phyloP scores from a whole-genome alignment of 2,888 invertebrate species.

The Lithophane ornitopus region DNA sequence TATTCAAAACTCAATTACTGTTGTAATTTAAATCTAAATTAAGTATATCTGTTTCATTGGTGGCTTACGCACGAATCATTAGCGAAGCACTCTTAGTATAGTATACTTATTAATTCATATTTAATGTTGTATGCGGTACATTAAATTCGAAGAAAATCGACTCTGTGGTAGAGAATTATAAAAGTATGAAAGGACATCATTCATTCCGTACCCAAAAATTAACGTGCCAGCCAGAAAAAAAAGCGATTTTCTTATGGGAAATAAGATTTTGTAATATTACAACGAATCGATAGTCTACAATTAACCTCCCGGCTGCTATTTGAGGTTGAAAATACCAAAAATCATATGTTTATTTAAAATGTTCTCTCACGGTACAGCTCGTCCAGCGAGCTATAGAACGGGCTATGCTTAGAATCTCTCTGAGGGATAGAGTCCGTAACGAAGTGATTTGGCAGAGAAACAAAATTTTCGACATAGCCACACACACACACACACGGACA shows the following conservation, averaged over 20 bases:
- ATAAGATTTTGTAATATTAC: too few relatives aligned
- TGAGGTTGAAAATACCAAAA: neutral
- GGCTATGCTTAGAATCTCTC: too few relatives aligned
- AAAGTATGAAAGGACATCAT: conserved; percentile 54
- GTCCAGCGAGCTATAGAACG: too few relatives aligned
- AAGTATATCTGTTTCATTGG: conserved; percentile 50
- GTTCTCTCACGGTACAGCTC: too few relatives aligned
- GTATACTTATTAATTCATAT: conserved; percentile 62
- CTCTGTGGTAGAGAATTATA: conserved; percentile 68
- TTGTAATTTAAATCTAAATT: conserved; percentile 21
- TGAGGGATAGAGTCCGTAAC: too few relatives aligned
- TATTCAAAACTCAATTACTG: conserved; percentile 35
- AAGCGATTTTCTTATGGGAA: too few relatives aligned
- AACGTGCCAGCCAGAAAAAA: too few relatives aligned
- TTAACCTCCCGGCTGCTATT: neutral
- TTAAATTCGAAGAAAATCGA: conserved; percentile 70
- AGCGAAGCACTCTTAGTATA: conserved; percentile 73
- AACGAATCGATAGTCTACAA: neutral
- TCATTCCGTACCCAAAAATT: too few relatives aligned
- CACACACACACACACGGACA: too few relatives aligned
- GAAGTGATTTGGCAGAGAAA: too few relatives aligned
- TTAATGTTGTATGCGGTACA: conserved; percentile 69
- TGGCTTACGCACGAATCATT: conserved; percentile 71
- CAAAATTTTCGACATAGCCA: too few relatives aligned
- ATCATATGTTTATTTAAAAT: neutral